A percentile compares a stretch with the other conserved stretches of the same genome.
phyloP scores from a whole-genome alignment of 2,888 invertebrate genomes.

The Punctoribates punctum region DNA sequence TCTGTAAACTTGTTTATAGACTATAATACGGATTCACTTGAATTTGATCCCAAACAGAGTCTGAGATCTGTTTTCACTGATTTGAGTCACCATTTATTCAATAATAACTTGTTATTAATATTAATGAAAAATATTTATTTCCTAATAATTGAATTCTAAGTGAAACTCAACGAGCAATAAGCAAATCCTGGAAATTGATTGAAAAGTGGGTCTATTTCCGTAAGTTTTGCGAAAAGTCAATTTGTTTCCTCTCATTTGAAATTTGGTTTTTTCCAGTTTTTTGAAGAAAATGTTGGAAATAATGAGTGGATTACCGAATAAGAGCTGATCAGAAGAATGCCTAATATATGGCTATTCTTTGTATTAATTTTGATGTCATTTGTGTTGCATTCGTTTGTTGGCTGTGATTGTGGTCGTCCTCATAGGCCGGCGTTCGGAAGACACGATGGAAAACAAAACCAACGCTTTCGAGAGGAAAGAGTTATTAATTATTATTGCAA shows the following conservation, averaged over 20 bases:
- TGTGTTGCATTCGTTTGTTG: background rate
- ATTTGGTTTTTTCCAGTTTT: background rate
- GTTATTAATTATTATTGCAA: slow-evolving; percentile 7
- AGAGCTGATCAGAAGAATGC: slow-evolving; percentile 51
- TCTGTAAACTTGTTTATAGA: too few species aligned
- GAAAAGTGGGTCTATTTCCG: background rate
- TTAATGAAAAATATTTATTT: too few species aligned
- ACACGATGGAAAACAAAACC: background rate
- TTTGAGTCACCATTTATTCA: too few species aligned
- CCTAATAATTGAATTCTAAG: too few species aligned
- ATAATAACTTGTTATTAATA: too few species aligned
- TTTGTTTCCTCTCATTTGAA: background rate
- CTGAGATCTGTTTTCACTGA: too few species aligned
- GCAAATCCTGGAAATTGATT: background rate
- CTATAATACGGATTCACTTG: too few species aligned
- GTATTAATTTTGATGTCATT: background rate
- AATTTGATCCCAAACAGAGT: too few species aligned
- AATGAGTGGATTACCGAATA: slow-evolving; percentile 53
- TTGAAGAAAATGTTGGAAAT: background rate
- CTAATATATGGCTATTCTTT: background rate
- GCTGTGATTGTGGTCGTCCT: slow-evolving; percentile 18
- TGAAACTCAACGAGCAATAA: too few species aligned
- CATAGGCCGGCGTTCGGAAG: background rate
- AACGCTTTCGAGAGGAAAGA: background rate
- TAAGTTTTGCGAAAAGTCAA: background rate